A percentile compares a stretch with the other conserved stretches of the same genome.
Evolutionary conservation across 2,113 vertebrate genomes (phyloP).

Genomic region (Agapornis roseicollis): DNA sequence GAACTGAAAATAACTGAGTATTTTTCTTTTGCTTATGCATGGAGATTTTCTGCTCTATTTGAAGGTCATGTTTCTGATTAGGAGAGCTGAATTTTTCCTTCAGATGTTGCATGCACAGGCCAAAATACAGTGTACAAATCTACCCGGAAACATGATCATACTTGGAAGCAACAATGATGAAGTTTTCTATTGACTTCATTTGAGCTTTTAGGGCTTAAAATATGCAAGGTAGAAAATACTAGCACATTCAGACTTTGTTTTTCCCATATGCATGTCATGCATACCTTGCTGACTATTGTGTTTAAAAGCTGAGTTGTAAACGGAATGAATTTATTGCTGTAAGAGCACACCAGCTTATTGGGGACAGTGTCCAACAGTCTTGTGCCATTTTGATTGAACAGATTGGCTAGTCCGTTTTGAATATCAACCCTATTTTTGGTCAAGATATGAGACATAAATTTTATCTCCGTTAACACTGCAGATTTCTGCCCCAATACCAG

Average conservation of each 20-base stretch:
- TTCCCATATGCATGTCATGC: not conserved
- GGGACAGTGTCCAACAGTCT: not conserved
- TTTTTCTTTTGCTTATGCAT: not conserved
- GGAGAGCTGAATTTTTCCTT: not conserved
- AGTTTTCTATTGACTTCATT: not conserved
- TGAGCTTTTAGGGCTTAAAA: not conserved
- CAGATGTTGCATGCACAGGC: not conserved
- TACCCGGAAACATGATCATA: not conserved
- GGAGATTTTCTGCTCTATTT: not conserved
- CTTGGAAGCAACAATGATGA: not conserved
- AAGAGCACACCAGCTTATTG: not conserved
- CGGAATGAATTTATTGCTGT: not conserved
- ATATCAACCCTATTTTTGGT: not conserved
- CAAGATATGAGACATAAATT: not conserved
- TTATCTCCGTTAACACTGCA: not conserved
- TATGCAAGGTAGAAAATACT: not conserved
- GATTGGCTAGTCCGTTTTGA: not conserved
- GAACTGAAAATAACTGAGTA: not conserved
- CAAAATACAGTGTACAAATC: rapidly evolving
- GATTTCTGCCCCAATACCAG: not conserved
- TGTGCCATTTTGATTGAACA: not conserved
- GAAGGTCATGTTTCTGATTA: not conserved
- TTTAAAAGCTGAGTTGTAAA: not conserved
- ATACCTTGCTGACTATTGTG: not conserved
- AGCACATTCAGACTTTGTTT: not conserved